Evolutionary conservation across 2,888 invertebrate species (phyloP).

Genomic region (Pantelozetes paolii): DNA sequence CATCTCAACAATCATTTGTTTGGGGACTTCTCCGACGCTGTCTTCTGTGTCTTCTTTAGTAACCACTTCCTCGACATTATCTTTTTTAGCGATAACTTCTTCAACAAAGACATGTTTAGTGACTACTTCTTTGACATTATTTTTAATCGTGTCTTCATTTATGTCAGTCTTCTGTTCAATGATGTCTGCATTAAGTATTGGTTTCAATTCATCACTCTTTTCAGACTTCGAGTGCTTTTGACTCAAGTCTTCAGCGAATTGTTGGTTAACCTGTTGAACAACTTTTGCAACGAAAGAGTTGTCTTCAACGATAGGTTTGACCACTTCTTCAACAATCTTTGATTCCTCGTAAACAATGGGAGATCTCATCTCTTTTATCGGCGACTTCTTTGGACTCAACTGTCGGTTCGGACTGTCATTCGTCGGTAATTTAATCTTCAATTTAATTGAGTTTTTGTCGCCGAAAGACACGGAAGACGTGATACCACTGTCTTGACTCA

Average conservation of each 20-base stretch:
- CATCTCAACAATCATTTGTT: background rate
- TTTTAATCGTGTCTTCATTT: too few relatives aligned
- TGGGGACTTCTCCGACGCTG: background rate
- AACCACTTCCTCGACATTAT: background rate
- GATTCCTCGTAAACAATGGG: background rate
- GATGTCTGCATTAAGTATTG: too few relatives aligned
- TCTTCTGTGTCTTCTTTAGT: background rate
- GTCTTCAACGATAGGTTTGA: background rate
- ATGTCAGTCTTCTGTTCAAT: too few relatives aligned
- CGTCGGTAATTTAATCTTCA: slow-evolving; percentile 17
- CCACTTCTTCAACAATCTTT: background rate
- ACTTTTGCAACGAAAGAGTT: background rate
- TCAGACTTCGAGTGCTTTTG: too few relatives aligned
- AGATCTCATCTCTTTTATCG: slow-evolving; percentile 13
- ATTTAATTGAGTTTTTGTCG: slow-evolving; percentile 16
- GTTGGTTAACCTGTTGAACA: background rate
- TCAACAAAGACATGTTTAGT: background rate
- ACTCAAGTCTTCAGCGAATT: background rate
- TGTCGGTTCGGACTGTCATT: slow-evolving; percentile 25
- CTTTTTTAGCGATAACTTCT: background rate
- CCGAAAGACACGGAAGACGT: slow-evolving; percentile 19
- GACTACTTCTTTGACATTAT: too few relatives aligned
- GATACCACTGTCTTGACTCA: slow-evolving; percentile 4
- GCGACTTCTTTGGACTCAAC: slow-evolving; percentile 29
- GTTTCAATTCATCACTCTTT: too few relatives aligned